These are phyloP conservation scores for Odontocolon sp. DNA, from an alignment of 2,888 invertebrate genomes.

Conservation along the genomic window DNA sequence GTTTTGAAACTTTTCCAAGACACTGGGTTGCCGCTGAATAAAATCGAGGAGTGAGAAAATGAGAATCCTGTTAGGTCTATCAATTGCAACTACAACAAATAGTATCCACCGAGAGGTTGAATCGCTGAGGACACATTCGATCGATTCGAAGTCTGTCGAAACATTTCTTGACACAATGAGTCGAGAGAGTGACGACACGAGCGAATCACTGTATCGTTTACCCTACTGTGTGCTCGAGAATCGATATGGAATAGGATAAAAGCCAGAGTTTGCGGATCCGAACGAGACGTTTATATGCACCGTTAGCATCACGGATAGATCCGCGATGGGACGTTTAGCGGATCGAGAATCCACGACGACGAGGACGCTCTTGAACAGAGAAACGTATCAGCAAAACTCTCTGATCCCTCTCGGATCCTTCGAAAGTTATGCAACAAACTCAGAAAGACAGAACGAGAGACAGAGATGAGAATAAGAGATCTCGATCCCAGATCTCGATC, in stretches of 20 bases:
- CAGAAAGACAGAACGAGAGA: constrained; percentile 28
- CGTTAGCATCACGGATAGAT: constrained; percentile 54
- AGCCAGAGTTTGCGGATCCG: constrained; percentile 29
- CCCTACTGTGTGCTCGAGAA: not conserved
- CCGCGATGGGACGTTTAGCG: constrained; percentile 66
- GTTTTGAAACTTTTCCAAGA: not conserved
- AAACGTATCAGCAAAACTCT: constrained; percentile 30
- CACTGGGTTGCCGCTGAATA: not conserved
- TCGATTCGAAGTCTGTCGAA: constrained; percentile 2
- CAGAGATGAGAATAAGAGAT: constrained; percentile 60
- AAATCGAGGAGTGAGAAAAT: too few species aligned
- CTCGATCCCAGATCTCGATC: constrained; percentile 71
- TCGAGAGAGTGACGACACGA: not conserved
- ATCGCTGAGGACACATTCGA: not conserved
- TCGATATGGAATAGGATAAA: not conserved
- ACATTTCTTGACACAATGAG: not conserved
- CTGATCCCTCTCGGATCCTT: constrained; percentile 34
- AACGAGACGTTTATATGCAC: constrained; percentile 49
- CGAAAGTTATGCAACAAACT: constrained; percentile 69
- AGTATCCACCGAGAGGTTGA: too few species aligned
- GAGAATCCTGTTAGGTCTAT: constrained; percentile 18
- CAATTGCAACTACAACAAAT: not conserved
- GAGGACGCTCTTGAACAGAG: constrained; percentile 54
- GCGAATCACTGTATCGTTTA: too few species aligned
- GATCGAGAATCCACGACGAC: constrained; percentile 58